Evolutionary conservation across 1,140 invertebrate genomes (phyloP).

Genomic region (Subanguina moxae): DNA sequence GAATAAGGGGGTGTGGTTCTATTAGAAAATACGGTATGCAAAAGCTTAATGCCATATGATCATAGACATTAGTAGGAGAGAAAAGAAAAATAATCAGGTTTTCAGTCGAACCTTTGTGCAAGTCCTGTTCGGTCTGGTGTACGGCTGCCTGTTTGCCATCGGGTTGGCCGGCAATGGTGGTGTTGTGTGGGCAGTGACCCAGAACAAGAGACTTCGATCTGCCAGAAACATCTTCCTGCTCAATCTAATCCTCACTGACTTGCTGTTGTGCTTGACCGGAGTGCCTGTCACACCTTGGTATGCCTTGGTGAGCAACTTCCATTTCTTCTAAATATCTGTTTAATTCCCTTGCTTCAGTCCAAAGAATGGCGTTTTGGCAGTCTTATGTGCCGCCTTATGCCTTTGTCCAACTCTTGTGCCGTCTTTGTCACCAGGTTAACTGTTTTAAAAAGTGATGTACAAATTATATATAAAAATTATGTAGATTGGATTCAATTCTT

Average conservation of each 20-base stretch:
- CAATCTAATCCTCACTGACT: constrained; percentile 56
- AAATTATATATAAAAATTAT: not conserved
- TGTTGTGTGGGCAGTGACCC: constrained; percentile 50
- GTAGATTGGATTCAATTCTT: too few relatives aligned
- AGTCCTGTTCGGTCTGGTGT: constrained; percentile 45
- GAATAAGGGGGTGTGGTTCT: too few relatives aligned
- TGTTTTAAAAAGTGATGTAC: not conserved
- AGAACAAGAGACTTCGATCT: constrained; percentile 56
- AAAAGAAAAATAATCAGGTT: constrained; percentile 14
- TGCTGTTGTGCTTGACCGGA: constrained; percentile 53
- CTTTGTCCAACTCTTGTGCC: constrained; percentile 54
- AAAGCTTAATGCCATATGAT: too few relatives aligned
- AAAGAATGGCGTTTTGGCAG: constrained; percentile 57
- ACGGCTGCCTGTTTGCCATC: constrained; percentile 47
- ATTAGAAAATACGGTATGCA: too few relatives aligned
- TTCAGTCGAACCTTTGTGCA: constrained; percentile 42
- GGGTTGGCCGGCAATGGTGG: constrained; percentile 55
- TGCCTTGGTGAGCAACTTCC: constrained; percentile 1
- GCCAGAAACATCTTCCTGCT: constrained; percentile 57
- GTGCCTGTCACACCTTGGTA: constrained; percentile 57
- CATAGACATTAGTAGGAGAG: too few relatives aligned
- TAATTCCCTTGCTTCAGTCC: constrained; percentile 10
- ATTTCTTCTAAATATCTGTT: constrained; percentile 18
- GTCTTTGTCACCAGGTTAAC: constrained; percentile 58
- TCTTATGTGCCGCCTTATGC: constrained; percentile 56